Evolutionary conservation across 2,113 vertebrate species (phyloP).

Genomic region (Willisornis vidua): DNA sequence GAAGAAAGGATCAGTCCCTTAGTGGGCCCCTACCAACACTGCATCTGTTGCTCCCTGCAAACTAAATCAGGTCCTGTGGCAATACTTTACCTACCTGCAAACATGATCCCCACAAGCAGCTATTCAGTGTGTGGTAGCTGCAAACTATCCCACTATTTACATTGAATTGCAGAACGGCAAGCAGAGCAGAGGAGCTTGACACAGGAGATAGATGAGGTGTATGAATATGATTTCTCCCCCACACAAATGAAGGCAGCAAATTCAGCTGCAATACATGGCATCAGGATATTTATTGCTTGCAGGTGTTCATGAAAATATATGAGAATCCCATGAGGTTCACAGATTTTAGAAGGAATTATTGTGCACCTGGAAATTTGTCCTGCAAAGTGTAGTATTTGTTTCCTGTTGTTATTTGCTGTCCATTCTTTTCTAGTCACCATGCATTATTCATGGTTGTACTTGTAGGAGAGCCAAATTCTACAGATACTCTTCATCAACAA

Average conservation of each 20-base stretch:
- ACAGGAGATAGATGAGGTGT: slow-evolving; percentile 48
- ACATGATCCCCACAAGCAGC: background rate
- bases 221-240: slow-evolving; percentile 17
- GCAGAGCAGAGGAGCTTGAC: slow-evolving; percentile 27
- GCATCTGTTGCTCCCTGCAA: background rate
- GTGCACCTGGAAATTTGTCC: slow-evolving; percentile 67
- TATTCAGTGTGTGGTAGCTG: background rate
- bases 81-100: background rate
- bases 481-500: slow-evolving; percentile 55
- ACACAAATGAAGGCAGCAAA: slow-evolving; percentile 46
- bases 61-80: background rate
- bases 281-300: slow-evolving; percentile 62
- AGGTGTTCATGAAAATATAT: slow-evolving; percentile 70
- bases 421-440: slow-evolving; percentile 53
- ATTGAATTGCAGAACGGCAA: background rate
- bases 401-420: slow-evolving; percentile 66
- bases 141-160: slow-evolving; percentile 29
- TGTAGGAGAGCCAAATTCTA: slow-evolving; percentile 56
- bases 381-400: slow-evolving; percentile 63
- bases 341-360: slow-evolving; percentile 68
- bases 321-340: slow-evolving; percentile 65
- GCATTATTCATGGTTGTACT: slow-evolving; percentile 66
- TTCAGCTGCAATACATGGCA: slow-evolving; percentile 24
- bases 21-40: background rate
- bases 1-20: background rate